A percentile compares a stretch with the other conserved stretches of the same genome.
These are phyloP conservation scores for Habropoda laboriosa DNA, from an alignment of 1,140 invertebrate genomes.

Conservation along the genomic window DNA sequence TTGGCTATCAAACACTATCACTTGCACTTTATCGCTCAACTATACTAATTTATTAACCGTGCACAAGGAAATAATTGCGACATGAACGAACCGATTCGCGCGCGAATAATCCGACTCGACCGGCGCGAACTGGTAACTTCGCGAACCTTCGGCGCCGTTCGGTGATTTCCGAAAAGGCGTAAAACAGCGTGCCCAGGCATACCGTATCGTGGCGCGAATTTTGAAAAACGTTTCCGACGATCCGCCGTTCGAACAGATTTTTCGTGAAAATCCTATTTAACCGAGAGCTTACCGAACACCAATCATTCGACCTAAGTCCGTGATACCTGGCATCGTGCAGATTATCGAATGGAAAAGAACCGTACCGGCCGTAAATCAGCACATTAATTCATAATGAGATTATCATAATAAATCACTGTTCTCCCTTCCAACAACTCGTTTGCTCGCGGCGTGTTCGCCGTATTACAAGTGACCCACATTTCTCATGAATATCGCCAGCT, in stretches of 20 bases:
- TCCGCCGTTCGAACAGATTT: neutral
- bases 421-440: conserved; percentile 15
- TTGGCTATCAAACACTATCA: neutral
- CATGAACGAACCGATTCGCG: neutral
- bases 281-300: conserved; percentile 6
- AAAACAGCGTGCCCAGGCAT: no score
- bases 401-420: conserved; percentile 59
- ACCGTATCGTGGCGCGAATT: no score
- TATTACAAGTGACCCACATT: conserved; percentile 35
- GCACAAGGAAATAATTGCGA: neutral
- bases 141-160: neutral
- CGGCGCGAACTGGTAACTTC: neutral
- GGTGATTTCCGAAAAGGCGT: neutral
- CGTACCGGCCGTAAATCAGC: conserved; percentile 43
- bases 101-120: no score
- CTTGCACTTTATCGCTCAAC: neutral
- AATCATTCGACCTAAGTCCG: neutral
- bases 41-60: neutral
- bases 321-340: conserved; percentile 13
- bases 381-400: conserved; percentile 61
- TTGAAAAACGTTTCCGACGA: neutral
- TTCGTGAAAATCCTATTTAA: neutral
- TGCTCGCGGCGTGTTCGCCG: conserved; percentile 24
- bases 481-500: neutral
- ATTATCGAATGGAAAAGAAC: conserved; percentile 45